A percentile compares a stretch with the other conserved stretches of the same genome.
phyloP scores from a whole-genome alignment of 2,113 vertebrate genomes.

The Sisor rabdophorus region DNA sequence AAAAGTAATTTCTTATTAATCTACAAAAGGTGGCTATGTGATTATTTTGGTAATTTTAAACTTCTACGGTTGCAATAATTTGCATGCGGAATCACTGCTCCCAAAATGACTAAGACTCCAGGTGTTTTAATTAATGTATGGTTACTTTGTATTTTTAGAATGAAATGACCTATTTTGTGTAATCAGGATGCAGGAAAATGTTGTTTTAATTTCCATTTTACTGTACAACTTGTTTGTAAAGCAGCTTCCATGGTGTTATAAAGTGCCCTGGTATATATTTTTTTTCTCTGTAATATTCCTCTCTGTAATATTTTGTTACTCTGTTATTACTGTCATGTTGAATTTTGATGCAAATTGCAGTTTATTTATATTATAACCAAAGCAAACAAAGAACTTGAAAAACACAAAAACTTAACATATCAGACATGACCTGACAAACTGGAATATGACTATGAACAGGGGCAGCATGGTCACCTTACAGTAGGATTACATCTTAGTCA shows the following conservation, averaged over 20 bases:
- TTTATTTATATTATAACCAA: too few relatives aligned
- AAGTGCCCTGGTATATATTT: too few relatives aligned
- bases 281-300: too few relatives aligned
- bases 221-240: background rate
- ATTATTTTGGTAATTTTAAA: background rate
- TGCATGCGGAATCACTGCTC: background rate
- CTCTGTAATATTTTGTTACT: too few relatives aligned
- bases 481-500: too few relatives aligned
- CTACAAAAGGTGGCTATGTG: background rate
- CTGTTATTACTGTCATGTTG: too few relatives aligned
- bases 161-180: background rate
- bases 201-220: background rate
- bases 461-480: too few relatives aligned
- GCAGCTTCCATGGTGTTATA: background rate
- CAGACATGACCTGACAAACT: too few relatives aligned
- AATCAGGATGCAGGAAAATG: background rate
- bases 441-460: too few relatives aligned
- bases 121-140: background rate
- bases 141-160: background rate
- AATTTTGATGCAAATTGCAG: too few relatives aligned
- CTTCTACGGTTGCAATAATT: constrained; percentile 1
- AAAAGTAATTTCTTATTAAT: background rate
- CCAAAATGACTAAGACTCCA: background rate
- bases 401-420: too few relatives aligned
- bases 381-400: too few relatives aligned